Conservation (phyloP, 2,113 vertebrate species). For the Ptyas mucosa region DNA sequence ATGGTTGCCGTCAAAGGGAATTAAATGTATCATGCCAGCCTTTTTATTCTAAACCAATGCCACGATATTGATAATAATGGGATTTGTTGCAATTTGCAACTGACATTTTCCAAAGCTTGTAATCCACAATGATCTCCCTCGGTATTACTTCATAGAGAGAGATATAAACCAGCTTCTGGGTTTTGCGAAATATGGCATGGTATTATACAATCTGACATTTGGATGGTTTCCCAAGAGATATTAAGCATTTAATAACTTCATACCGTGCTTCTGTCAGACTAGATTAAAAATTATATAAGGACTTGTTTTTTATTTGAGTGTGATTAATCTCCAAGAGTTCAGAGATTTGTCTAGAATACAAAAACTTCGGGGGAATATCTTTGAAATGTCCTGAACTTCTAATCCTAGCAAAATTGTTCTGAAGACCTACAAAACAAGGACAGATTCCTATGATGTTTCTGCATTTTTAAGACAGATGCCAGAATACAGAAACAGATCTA, state of each 20-base stretch:
- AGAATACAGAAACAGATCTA: neutral
- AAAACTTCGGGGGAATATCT: neutral
- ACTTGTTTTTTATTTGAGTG: slow-evolving; percentile 6
- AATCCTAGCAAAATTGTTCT: slow-evolving; percentile 1
- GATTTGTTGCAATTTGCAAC: slow-evolving; percentile 20
- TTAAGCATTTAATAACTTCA: slow-evolving; percentile 22
- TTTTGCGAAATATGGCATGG: slow-evolving; percentile 1
- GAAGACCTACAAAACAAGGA: neutral
- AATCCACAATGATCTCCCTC: slow-evolving; percentile 10
- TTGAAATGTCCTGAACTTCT: neutral
- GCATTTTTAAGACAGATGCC: neutral
- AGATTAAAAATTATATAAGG: slow-evolving; percentile 30
- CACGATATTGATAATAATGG: slow-evolving; percentile 29
- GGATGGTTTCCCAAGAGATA: slow-evolving; percentile 21
- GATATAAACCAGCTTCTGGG: neutral
- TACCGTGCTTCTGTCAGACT: neutral
- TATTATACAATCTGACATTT: slow-evolving; percentile 22
- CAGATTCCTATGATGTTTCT: neutral
- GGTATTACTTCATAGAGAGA: slow-evolving; percentile 1
- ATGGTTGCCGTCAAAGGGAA: neutral
- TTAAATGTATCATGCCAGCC: slow-evolving; percentile 1
- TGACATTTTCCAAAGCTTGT: slow-evolving; percentile 29
- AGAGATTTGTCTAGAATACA: neutral
- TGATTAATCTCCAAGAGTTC: slow-evolving; percentile 28
- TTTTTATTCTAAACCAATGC: slow-evolving; percentile 15